These are phyloP conservation scores for Drosophila villosipedis DNA, from an alignment of 2,888 invertebrate genomes.

Conservation along the genomic window DNA sequence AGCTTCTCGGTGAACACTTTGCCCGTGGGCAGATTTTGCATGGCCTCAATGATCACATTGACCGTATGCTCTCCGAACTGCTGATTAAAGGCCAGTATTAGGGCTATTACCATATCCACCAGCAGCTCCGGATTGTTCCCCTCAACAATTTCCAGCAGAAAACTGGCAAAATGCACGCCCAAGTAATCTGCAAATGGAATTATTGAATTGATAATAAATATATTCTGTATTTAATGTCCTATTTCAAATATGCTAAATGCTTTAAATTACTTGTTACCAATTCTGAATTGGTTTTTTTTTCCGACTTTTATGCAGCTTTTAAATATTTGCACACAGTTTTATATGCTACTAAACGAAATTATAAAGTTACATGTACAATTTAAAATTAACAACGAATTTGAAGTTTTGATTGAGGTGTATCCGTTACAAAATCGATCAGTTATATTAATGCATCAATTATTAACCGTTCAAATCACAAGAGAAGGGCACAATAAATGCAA, in stretches of 20 bases:
- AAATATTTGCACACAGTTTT: not conserved
- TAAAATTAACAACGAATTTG: not conserved
- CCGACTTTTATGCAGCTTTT: not conserved
- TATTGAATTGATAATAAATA: not conserved
- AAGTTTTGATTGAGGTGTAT: no score
- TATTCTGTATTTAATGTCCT: not conserved
- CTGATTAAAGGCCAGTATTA: conserved; percentile 95
- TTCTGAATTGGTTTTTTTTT: not conserved
- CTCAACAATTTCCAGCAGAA: conserved; percentile 93
- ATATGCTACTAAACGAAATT: not conserved
- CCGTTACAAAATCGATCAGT: no score
- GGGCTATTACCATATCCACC: conserved; percentile 92
- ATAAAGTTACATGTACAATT: not conserved
- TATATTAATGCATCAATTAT: not conserved
- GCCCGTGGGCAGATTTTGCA: conserved; percentile 89
- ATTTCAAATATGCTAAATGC: not conserved
- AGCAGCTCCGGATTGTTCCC: conserved; percentile 94
- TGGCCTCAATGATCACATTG: conserved; percentile 90
- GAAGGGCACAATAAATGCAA: not conserved
- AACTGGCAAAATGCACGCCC: conserved; percentile 92
- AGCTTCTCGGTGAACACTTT: conserved; percentile 97
- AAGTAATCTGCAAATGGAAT: conserved; percentile 89
- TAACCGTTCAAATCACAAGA: not conserved
- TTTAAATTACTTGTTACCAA: not conserved
- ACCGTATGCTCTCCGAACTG: conserved; percentile 90